A percentile compares a stretch with the other conserved stretches of the same genome.
Conservation (phyloP, 2,888 invertebrate species). For the Romanomermis culicivorax region DNA sequence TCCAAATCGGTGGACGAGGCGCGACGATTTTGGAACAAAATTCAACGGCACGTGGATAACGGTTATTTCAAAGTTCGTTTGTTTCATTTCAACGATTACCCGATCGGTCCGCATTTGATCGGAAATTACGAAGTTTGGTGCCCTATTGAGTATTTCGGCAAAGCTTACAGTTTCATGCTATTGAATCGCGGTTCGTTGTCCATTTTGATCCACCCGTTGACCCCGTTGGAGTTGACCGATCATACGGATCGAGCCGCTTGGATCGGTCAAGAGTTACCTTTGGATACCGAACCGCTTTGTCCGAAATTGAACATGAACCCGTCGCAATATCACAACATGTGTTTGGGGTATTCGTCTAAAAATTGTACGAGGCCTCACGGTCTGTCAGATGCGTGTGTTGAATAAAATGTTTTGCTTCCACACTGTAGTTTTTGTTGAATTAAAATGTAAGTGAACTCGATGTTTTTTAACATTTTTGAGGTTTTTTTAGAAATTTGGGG, state of each 20-base stretch:
- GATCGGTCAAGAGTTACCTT: slow-evolving; percentile 7
- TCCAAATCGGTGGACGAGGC: not conserved
- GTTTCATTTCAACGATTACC: not conserved
- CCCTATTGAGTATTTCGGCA: slow-evolving; percentile 4
- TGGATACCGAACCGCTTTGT: not conserved
- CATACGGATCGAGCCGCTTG: slow-evolving; percentile 10
- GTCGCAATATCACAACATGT: not conserved
- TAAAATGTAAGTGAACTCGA: too few relatives aligned
- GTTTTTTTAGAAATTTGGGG: too few relatives aligned
- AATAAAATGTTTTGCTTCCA: too few relatives aligned
- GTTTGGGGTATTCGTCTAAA: slow-evolving; percentile 1
- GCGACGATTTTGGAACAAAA: not conserved
- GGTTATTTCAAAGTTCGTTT: not conserved
- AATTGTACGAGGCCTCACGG: too few relatives aligned
- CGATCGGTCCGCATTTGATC: slow-evolving; percentile 9
- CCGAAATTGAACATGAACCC: not conserved
- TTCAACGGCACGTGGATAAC: not conserved
- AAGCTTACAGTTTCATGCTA: not conserved
- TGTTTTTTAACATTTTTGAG: too few relatives aligned
- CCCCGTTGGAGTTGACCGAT: slow-evolving; percentile 8
- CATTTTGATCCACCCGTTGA: slow-evolving; percentile 10
- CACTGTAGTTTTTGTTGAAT: too few relatives aligned
- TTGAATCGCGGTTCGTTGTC: slow-evolving; percentile 11
- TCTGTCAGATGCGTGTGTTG: too few relatives aligned
- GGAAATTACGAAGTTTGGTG: slow-evolving; percentile 8